Evolutionary conservation across 92 coral and sea anemone species (phyloP).

Genomic region (Isaurus tuberculatus): DNA sequence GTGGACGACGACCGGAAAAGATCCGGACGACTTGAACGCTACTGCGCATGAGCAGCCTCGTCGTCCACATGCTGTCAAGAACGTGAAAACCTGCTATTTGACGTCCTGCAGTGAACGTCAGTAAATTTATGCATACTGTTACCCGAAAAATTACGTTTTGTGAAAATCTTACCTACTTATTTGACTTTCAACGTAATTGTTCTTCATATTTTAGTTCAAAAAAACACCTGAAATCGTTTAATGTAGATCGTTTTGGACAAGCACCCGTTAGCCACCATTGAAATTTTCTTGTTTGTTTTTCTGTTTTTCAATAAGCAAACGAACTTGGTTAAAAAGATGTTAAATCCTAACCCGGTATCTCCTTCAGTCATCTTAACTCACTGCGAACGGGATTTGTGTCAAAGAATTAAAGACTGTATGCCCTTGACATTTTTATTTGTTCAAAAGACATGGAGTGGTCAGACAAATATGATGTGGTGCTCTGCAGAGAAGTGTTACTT

Average conservation of each 20-base stretch:
- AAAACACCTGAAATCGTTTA: slow-evolving; percentile 28
- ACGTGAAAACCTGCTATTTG: slow-evolving; percentile 45
- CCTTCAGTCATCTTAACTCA: slow-evolving; percentile 17
- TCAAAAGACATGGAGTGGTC: background rate
- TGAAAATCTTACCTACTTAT: slow-evolving; percentile 26
- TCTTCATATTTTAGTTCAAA: slow-evolving; percentile 7
- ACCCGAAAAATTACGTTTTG: slow-evolving; percentile 28
- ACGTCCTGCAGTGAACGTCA: slow-evolving; percentile 53
- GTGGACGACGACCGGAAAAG: slow-evolving; percentile 14
- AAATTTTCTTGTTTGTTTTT: slow-evolving; percentile 37
- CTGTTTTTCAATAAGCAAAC: slow-evolving; percentile 23
- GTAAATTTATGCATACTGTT: slow-evolving; percentile 36
- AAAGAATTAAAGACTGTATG: background rate
- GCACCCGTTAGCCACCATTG: slow-evolving; percentile 22
- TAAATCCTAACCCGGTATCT: slow-evolving; percentile 3
- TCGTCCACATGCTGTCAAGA: slow-evolving; percentile 48
- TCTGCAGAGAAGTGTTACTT: slow-evolving; percentile 17
- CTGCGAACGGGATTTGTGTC: background rate
- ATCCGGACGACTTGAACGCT: background rate
- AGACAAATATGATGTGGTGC: slow-evolving; percentile 27
- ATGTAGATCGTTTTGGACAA: slow-evolving; percentile 19
- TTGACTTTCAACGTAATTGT: slow-evolving; percentile 1
- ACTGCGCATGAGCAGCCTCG: slow-evolving; percentile 51
- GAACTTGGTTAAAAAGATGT: slow-evolving; percentile 1
- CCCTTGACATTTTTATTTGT: slow-evolving; percentile 16